Conservation (phyloP, 2,888 invertebrate genomes). For the Malachius bipustulatus region DNA sequence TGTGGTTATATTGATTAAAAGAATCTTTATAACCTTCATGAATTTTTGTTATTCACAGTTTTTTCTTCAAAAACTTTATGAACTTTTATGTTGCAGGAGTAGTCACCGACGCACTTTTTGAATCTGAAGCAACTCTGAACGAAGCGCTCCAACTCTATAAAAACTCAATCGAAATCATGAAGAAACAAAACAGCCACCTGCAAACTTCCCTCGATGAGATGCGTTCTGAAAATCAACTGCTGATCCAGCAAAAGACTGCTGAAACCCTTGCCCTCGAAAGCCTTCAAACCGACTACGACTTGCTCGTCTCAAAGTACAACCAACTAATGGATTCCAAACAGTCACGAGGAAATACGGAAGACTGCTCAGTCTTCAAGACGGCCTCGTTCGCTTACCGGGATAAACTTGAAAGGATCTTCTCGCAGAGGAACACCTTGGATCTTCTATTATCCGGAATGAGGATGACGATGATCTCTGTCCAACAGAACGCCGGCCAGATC, state of each 20-base stretch:
- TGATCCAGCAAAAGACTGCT: slow-evolving; percentile 4
- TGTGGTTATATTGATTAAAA: no score
- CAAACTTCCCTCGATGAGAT: neutral
- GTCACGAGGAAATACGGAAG: slow-evolving; percentile 18
- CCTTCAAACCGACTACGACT: slow-evolving; percentile 1
- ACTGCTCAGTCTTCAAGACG: slow-evolving; percentile 18
- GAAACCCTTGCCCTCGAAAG: slow-evolving; percentile 12
- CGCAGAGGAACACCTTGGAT: slow-evolving; percentile 20
- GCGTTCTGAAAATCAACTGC: neutral
- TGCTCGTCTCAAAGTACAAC: neutral
- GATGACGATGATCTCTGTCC: slow-evolving; percentile 16
- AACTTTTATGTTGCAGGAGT: no score
- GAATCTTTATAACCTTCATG: no score
- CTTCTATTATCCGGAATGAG: slow-evolving; percentile 16
- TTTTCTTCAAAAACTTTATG: no score
- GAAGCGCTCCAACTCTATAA: no score
- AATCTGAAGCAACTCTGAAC: no score
- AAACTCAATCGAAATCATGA: no score
- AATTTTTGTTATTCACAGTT: no score
- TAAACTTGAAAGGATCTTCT: slow-evolving; percentile 16
- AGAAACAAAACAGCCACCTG: neutral
- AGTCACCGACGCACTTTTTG: no score
- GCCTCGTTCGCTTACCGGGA: slow-evolving; percentile 15
- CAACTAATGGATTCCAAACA: slow-evolving; percentile 13
- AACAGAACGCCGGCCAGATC: slow-evolving; percentile 9